Base-by-base conservation (phyloP, 1,140 invertebrate species). In the Halesus radiatus region DNA sequence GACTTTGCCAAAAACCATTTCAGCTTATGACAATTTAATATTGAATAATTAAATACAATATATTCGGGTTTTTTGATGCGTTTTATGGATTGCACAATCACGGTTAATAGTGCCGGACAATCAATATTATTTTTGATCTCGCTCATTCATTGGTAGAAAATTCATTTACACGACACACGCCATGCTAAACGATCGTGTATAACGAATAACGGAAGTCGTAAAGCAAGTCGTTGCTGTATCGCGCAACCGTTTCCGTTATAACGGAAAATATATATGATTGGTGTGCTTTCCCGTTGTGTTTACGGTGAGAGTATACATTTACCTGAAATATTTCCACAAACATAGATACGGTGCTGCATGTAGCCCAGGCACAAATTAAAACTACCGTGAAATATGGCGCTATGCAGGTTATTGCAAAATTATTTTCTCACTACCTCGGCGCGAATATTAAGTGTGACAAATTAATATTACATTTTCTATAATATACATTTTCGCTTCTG, bases 191-290 rank as follows among this genome's bases (percentile, higher is more conserved):
- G 72, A 78, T 70, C 20, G 50, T n/a, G 64, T 3, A 13, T 58
- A 70, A 78, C 52, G 76, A 32, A 64, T 66, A 53, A 23, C 76
- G 76, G 76, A 78, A 78, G 66, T 60, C 72, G 50, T 78, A 78
- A 16, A 64, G 53, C 26, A 50, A 58, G 76, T 72, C 76, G 76
- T 78, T 78, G 58, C 50, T 56, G 76, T 72, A 72, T 72, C 52
- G 64, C 64, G 66, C 54, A 72, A 78, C 56, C 32, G 76, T 56
- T 78, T 78, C 76, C 76, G 58, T 37, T 62, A 50, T 37, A 58
- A 76, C 74, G 26, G 18, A 76, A 60, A 60, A 76, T 18, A 45
- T 18, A 22, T 23, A 77, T 64, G 26, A 76, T 76, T 29, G 29
- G 72, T 54, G 22, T 16, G 72, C n/a, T 74, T 54, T 56, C 52